Evolutionary conservation across 1,140 invertebrate genomes (phyloP).

Genomic region (Bradysia coprophila): DNA sequence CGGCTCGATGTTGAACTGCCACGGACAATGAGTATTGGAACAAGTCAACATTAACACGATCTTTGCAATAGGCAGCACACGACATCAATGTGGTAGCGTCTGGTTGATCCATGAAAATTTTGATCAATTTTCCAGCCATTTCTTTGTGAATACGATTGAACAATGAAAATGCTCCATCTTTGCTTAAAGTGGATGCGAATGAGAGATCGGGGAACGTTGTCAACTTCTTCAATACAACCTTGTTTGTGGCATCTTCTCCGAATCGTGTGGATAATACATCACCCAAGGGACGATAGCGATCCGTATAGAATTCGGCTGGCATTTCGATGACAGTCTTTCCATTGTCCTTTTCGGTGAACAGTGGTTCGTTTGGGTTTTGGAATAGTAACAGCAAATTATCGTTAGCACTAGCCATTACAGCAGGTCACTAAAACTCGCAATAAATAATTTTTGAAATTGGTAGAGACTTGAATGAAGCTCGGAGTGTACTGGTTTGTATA

Average conservation of each 20-base stretch:
- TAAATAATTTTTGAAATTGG: no score
- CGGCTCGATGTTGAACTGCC: conserved; percentile 24
- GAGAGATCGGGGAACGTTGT: conserved; percentile 46
- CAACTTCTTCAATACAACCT: conserved; percentile 40
- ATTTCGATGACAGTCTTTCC: conserved; percentile 36
- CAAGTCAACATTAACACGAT: conserved; percentile 5
- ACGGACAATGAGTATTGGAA: conserved; percentile 20
- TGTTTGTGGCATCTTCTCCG: conserved; percentile 27
- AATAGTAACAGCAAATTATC: conserved; percentile 29
- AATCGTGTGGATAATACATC: conserved; percentile 30
- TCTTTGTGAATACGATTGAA: conserved; percentile 33
- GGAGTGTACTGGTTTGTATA: no score
- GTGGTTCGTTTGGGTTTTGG: conserved; percentile 38
- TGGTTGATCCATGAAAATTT: conserved; percentile 24
- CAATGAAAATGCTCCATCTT: conserved; percentile 37
- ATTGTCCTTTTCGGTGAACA: conserved; percentile 39
- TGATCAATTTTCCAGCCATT: conserved; percentile 33
- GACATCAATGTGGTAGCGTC: conserved; percentile 14
- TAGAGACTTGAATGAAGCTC: no score
- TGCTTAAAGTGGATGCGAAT: conserved; percentile 40
- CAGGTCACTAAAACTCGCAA: no score
- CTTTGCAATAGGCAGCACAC: conserved; percentile 16
- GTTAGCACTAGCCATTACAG: not conserved
- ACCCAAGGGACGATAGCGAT: conserved; percentile 23
- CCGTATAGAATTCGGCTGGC: conserved; percentile 26